Evolutionary conservation across 2,113 vertebrate species (phyloP), one percentile per base, ranked within the genome.

Genomic region (Odontesthes bonariensis): DNA sequence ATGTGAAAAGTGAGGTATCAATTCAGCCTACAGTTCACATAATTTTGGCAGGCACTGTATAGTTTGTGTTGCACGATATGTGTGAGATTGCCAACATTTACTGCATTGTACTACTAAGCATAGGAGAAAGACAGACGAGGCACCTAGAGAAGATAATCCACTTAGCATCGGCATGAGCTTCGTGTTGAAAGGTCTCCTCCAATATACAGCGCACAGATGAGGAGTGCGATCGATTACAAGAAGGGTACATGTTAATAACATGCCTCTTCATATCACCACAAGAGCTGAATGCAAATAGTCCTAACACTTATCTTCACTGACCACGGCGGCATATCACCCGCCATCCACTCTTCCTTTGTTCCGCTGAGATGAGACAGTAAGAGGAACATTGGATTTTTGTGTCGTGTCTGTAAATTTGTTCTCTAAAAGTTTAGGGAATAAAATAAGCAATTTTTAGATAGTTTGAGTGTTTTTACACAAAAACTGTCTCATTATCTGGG

Each of bases 201-300:
- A 81, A 84, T 85, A 86, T 79, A 47, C 60, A 7, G 38, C 0
- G 8, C 11, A 2, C 40, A 53, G 46, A 23, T 42, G n/a, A 13
- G 31, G 19, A 51, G 52, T 14, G 5, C 17, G 72, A 84, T 92
- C 79, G 49, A 88, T 87, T 52, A 5, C 61, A 79, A 88, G 76
- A 5, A 83, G 79, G 74, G 89, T 86, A 72, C 60, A 57, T 68
- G 78, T 78, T 75, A 75, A 78, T 84, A 81, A 81, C 69, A 49
- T 66, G 32, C 53, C 63, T 81, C 62, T 83, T 81, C 33, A 80
- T 80, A 66, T 68, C 52, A 64, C 59, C 76, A 44, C 70, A 69
- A 62, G 61, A 60, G 69, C 79, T 66, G 60, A 80, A 83, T 73
- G 65, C 66, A 77, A 77, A 87, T 38, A 69, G 51, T 57, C 52